Base-by-base conservation (phyloP, 2,888 invertebrate species). In the Scaptomyza reducta region DNA sequence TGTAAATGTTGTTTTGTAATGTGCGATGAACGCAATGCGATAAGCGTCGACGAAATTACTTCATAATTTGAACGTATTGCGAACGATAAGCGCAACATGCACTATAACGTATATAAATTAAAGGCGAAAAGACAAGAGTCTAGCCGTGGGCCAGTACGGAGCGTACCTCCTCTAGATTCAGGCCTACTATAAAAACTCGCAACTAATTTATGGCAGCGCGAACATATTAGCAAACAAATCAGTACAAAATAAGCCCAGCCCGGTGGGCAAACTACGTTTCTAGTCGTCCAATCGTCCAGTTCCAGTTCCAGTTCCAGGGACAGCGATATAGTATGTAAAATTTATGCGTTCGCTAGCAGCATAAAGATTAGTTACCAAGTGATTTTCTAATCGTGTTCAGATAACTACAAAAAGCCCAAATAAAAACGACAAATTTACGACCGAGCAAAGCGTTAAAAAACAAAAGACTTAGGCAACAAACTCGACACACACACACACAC, bases 211-310 rank as follows among this genome's bases (percentile, higher is more conserved):
- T 88, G 79, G 79, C 89, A 77, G 80, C 74, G 87, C 88, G 69
- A 88, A 87, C 89, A 77, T 88, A 88, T 89, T 88, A 87, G 89
- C 81, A 89, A 89, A 79, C 88, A 82, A 83, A 88, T 89, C 85
- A 88, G 89, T 88, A 88, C 89, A 89, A 89, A 87, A 88, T 88
- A 88, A 88, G 84, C 74, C 77, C 71, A 75, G 59, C 69, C 78
- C 78, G 44, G 56, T 60, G 77, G 77, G 64, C 77, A 74, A 65
- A 45, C 65, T 41, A 53, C 50, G 51, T 22, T 42, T 18, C 47
- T 38, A 41, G 31, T 46, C 42, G 41, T 66, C 66, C 58, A 16
- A 6, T 50, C 35, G 9, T 60, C 38, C 68, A 55, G 54, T 42
- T 18, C 16, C 55, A 38, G 18, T 46, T 46, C 47, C 56, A 40